A percentile compares a stretch with the other conserved stretches of the same genome.
Conservation (phyloP, 2,888 invertebrate species). For the Drosophila affinis region DNA sequence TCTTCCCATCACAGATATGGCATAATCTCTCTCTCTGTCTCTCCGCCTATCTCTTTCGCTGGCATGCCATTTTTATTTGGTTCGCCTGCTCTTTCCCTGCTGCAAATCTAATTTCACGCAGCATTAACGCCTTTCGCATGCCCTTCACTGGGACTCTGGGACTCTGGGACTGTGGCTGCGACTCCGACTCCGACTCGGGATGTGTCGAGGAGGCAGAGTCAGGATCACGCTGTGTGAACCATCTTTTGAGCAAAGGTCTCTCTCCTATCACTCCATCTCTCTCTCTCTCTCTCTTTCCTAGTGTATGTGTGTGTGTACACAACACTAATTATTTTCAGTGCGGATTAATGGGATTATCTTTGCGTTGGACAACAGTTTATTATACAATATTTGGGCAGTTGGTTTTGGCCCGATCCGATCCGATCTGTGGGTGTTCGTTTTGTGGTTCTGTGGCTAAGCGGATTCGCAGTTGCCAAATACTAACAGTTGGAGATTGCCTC, state of each 20-base stretch:
- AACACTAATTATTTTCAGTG: conserved; percentile 82
- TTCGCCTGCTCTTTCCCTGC: conserved; percentile 45
- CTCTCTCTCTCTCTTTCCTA: conserved; percentile 11
- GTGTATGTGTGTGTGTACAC: conserved; percentile 67
- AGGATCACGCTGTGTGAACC: conserved; percentile 46
- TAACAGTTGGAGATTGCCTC: conserved; percentile 43
- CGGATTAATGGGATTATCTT: conserved; percentile 82
- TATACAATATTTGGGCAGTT: conserved; percentile 69
- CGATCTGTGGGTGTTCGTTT: conserved; percentile 34
- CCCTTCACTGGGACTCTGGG: conserved; percentile 54
- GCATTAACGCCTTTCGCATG: conserved; percentile 81
- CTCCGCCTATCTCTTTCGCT: background rate
- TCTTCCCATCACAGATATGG: conserved; percentile 8
- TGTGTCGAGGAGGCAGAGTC: conserved; percentile 4
- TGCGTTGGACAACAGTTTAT: conserved; percentile 76
- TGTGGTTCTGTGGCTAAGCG: conserved; percentile 17
- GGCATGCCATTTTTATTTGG: conserved; percentile 34
- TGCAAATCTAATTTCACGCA: conserved; percentile 84
- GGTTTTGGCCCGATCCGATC: conserved; percentile 7
- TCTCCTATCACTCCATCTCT: background rate
- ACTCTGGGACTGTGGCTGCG: background rate
- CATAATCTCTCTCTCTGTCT: conserved; percentile 18
- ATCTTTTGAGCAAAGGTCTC: conserved; percentile 7
- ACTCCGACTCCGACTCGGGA: background rate
- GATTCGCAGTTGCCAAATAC: conserved; percentile 45